Evolutionary conservation across 35 echinoderm and acorn worm species (phyloP), one percentile per base, ranked within the genome.

Genomic region (Apostichopus parvimensis): DNA sequence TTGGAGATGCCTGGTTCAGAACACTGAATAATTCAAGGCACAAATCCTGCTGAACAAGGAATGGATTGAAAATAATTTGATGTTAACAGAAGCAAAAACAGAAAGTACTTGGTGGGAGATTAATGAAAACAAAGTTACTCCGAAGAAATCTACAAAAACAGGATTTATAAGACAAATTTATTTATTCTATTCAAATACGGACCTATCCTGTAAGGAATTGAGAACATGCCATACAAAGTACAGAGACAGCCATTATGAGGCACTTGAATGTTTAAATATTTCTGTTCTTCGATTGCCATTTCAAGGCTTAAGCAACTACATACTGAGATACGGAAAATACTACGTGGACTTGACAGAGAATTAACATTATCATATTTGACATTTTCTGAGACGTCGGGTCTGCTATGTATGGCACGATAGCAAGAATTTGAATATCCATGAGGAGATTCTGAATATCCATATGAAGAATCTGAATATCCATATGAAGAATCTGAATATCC

Each of bases 151-250:
- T 5, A 61, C 8, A 8, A 61, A 75, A 20, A 75, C 7, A 75
- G 71, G 17, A 45, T 45, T 75, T 75, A 75, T 22, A n/a, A 75
- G 71, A 75, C 71, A 75, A 75, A 75, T 75, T 75, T 14, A 75
- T 75, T 75, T 75, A 75, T 75, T 75, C 71, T 75, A 75, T 14
- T 75, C 71, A 75, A 75, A 75, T 75, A 75, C n/a, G 71, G 71
- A 75, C 13, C 71, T 75, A 75, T 75, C 71, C 71, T 75, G 71
- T 75, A 75, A 75, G 71, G 71, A 75, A 75, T 75, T 13, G 71
- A 75, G 71, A 75, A 75, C 71, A 75, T 75, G 71, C 71, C 71
- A 75, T 75, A 75, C 17, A 75, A 75, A 22, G 71, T 75, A n/a
- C 71, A 75, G 71, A 75, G 71, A 18, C 71, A 75, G 14, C 71